A percentile compares a stretch with the other conserved stretches of the same genome.
These are phyloP conservation scores for Tenebrio molitor DNA, from an alignment of 1,140 invertebrate genomes.

Conservation along the genomic window DNA sequence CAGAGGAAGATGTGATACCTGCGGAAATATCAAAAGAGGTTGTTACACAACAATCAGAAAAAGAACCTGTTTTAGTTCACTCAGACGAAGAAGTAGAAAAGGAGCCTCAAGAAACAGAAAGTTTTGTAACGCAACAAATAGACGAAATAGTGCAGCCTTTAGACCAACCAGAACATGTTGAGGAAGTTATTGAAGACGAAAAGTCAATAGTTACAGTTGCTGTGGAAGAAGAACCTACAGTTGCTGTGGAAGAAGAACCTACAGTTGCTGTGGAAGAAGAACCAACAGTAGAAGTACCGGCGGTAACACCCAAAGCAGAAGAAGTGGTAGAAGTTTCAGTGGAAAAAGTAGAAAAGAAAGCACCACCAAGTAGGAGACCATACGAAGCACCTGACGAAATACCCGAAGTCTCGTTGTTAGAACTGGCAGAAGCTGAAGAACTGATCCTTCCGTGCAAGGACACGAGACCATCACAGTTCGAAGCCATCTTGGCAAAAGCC, in stretches of 20 bases:
- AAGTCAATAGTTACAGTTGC: neutral
- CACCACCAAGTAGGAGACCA: too few species aligned
- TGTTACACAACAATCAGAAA: too few species aligned
- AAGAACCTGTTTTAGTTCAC: too few species aligned
- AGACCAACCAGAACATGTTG: too few species aligned
- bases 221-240: constrained; percentile 23
- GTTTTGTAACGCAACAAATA: too few species aligned
- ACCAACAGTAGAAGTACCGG: neutral
- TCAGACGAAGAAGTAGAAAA: too few species aligned
- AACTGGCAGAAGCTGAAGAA: constrained; percentile 18
- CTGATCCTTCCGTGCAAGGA: neutral
- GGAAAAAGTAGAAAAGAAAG: too few species aligned
- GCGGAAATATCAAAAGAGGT: constrained; percentile 19
- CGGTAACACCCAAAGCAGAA: neutral
- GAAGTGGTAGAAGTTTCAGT: constrained; percentile 5
- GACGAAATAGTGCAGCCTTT: too few species aligned
- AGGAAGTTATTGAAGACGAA: too few species aligned
- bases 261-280: neutral
- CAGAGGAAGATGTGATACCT: neutral
- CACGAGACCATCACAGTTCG: constrained; percentile 56
- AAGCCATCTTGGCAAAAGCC: constrained; percentile 58
- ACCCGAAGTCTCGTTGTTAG: constrained; percentile 13
- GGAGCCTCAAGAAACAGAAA: too few species aligned
- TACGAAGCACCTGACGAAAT: constrained; percentile 17
- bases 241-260: constrained; percentile 9